These are phyloP conservation scores for Cinara cedri DNA, from an alignment of 2,888 invertebrate species.

Conservation along the genomic window DNA sequence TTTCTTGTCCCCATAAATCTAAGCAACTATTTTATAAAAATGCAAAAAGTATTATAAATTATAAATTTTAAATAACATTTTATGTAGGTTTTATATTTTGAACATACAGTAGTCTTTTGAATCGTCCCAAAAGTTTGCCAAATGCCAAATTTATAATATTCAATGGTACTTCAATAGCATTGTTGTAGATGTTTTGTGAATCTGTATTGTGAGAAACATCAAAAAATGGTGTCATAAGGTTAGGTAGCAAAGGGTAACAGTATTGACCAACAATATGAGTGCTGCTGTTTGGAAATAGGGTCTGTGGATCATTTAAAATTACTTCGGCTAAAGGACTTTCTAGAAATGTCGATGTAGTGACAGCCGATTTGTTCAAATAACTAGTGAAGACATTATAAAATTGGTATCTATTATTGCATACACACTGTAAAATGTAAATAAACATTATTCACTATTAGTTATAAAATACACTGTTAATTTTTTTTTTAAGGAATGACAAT, in stretches of 20 bases:
- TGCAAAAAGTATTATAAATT: background rate
- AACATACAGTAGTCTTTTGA: conserved; percentile 43
- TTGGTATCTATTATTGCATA: conserved; percentile 46
- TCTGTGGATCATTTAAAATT: conserved; percentile 38
- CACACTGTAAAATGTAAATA: conserved; percentile 42
- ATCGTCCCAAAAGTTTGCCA: conserved; percentile 43
- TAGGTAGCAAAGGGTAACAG: conserved; percentile 47
- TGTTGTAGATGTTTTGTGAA: conserved; percentile 13
- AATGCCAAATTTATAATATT: conserved; percentile 34
- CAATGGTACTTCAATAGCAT: conserved; percentile 36
- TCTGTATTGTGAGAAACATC: background rate
- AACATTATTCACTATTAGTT: background rate
- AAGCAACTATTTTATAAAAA: conserved; percentile 21
- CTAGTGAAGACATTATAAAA: conserved; percentile 52
- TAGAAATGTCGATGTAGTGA: conserved; percentile 38
- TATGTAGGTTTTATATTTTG: background rate
- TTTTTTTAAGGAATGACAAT: too few species aligned
- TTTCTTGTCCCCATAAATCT: conserved; percentile 53
- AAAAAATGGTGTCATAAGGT: conserved; percentile 46
- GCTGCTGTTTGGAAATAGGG: conserved; percentile 15
- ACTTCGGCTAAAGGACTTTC: conserved; percentile 51
- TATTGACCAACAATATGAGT: conserved; percentile 47
- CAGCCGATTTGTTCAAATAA: conserved; percentile 34
- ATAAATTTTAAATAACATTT: background rate
- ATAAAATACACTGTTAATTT: background rate